Base-by-base conservation (phyloP, 2,888 invertebrate genomes). In the Drosophila mercatorum region DNA sequence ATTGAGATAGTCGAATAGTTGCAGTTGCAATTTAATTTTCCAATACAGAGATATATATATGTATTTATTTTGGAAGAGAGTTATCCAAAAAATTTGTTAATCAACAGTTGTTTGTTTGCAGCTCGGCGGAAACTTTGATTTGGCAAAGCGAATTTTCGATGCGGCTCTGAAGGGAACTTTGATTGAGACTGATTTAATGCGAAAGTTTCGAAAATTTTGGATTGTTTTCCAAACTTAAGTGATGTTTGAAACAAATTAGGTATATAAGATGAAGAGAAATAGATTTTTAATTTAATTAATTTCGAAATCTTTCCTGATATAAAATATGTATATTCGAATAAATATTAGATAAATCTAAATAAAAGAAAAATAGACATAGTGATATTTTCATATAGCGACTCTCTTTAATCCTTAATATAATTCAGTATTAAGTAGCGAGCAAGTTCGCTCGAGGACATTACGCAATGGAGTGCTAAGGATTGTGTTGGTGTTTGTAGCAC, bases 1-100 rank as follows among this genome's bases (percentile, higher is more conserved):
- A 80, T 56, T 64, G 57, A 70, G 57, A 75, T 40, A 61, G 51
- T 52, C 61, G 57, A 76, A n/a, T 22, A 22, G 22, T 56, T 40
- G 49, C 22, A 75, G 55, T 34, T 51, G 58, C 57, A 57, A 22
- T 57, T 57, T n/a, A 28, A 40, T 49, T 47, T 40, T 2, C 17
- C 44, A 46, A 46, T 36, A 67, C 36, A 22, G 0, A 34, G 10
- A 34, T 10, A 38, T 10, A 38, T 11, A 28, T 40, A 26, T 7
- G 5, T 41, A 44, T 17, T 4, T 17, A 4, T 17, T 4, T 10
- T 26, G 12, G 14, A 5, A 8, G 40, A 26, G 47, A 56, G 28
- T 40, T 38, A 53, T 47, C 4, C 40, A 22, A 28, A 34, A 49
- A 62, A 55, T 43, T 56, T 46, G 28, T 52, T 38, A 57, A 53